A percentile compares a stretch with the other conserved stretches of the same genome.
Evolutionary conservation across 2,113 vertebrate species (phyloP).

Genomic region (Laticauda laticaudata): DNA sequence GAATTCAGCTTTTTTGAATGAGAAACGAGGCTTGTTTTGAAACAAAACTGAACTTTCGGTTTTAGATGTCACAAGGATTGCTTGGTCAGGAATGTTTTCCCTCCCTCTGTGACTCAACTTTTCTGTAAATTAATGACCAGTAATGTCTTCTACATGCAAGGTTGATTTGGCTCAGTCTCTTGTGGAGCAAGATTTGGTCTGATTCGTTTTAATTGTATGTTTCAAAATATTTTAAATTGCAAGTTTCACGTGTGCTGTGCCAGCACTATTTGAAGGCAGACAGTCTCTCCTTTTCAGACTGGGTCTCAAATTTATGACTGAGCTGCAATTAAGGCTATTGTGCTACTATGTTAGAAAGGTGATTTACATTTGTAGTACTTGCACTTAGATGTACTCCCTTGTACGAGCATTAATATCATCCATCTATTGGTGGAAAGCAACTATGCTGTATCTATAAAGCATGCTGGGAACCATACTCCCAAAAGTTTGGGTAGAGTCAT

Average conservation of each 20-base stretch:
- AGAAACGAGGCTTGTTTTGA: not conserved
- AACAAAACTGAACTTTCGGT: not conserved
- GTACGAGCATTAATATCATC: not conserved
- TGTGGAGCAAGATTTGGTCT: not conserved
- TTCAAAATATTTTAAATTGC: slow-evolving; percentile 6
- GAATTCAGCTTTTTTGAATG: not conserved
- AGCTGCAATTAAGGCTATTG: not conserved
- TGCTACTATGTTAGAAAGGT: not conserved
- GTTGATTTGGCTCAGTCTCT: not conserved
- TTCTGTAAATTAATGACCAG: not conserved
- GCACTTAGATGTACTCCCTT: not conserved
- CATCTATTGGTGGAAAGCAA: not conserved
- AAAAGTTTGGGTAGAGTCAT: not conserved
- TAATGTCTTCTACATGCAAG: not conserved
- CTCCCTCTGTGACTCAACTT: not conserved
- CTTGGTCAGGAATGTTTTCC: not conserved
- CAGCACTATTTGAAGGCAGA: not conserved
- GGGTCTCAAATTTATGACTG: not conserved
- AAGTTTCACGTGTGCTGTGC: not conserved
- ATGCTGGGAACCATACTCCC: not conserved
- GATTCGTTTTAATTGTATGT: not conserved
- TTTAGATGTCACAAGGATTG: not conserved
- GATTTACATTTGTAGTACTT: not conserved
- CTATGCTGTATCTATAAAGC: not conserved
- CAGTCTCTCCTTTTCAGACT: not conserved